Percentiles rank a stretch among this genome's conserved stretches.
Evolutionary conservation across 1,140 invertebrate genomes (phyloP).

Genomic region (Triops cancriformis): DNA sequence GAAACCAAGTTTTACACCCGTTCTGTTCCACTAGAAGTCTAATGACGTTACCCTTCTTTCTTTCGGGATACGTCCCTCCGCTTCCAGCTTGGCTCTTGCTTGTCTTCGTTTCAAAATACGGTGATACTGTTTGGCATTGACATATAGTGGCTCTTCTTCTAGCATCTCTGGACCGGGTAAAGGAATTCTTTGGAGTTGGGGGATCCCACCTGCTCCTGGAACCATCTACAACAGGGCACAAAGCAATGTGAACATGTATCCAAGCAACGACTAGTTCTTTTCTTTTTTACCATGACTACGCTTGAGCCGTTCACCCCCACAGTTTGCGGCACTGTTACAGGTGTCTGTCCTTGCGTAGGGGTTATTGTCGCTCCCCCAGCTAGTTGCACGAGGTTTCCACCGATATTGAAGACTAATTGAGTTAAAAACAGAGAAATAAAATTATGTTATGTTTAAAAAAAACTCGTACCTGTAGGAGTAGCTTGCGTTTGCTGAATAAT

Average conservation of each 20-base stretch:
- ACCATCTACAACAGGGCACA: slow-evolving; percentile 47
- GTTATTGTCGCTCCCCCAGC: slow-evolving; percentile 36
- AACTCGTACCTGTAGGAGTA: slow-evolving; percentile 42
- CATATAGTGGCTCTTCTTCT: slow-evolving; percentile 90
- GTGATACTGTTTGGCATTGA: slow-evolving; percentile 97
- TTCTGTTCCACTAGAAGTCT: not conserved
- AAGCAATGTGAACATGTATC: slow-evolving; percentile 25
- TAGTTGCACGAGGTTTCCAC: slow-evolving; percentile 58
- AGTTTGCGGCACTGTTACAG: slow-evolving; percentile 37
- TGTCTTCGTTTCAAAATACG: slow-evolving; percentile 81
- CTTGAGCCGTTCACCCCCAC: slow-evolving; percentile 51
- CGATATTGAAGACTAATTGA: slow-evolving; percentile 56
- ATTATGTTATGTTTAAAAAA: not conserved
- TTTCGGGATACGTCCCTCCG: slow-evolving; percentile 90
- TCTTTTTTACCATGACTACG: slow-evolving; percentile 45
- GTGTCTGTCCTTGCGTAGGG: slow-evolving; percentile 48
- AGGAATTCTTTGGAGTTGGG: slow-evolving; percentile 55
- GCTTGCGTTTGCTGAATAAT: slow-evolving; percentile 50
- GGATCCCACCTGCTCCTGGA: slow-evolving; percentile 48
- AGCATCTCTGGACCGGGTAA: slow-evolving; percentile 57
- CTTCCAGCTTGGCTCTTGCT: slow-evolving; percentile 81
- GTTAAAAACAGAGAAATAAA: slow-evolving; percentile 27
- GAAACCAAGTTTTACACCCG: slow-evolving; percentile 32
- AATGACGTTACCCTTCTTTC: slow-evolving; percentile 65
- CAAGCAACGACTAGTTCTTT: not conserved